Evolutionary conservation across 2,888 invertebrate genomes (phyloP), one percentile per base, ranked within the genome.

Genomic region (Xestobium rufovillosum): DNA sequence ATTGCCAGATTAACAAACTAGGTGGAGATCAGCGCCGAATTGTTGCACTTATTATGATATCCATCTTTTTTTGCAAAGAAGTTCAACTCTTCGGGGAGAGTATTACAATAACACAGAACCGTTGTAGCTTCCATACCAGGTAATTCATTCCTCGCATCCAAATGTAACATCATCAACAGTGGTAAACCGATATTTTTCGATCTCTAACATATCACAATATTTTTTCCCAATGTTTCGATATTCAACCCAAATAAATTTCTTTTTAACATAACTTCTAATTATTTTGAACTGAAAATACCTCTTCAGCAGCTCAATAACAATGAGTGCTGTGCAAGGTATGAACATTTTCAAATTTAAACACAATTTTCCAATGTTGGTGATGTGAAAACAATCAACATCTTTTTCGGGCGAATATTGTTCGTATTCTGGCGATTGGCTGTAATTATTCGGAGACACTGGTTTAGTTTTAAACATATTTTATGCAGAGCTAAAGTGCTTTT

Each of bases 141-240:
- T 1, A 68, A 66, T 28, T 75, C 80, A 57, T 84, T 81, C 56
- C 78, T 76, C 17, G 75, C 75, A 65, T 88, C 87, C 2, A 85
- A 78, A 58, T 86, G 85, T 33, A 94, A 65, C 71, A 92, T 76
- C 1, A 89, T 85, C 39, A 91, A 83, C 0, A 92, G 92, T n/a
- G n/a, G n/a, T 69, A 92, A 74, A 0, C 92, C 89, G 13, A 94
- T 90, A 64, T 92, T 88, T 63, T 92, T 92, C 0, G 92, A 92
- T 35, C 92, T 72, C 1, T 92, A 92, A 46, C 88, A 80, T 1
- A 94, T 81, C 0, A 92, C 89, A 3, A 87, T 86, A 60, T 87
- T 89, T 52, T 85, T 86, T 2, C 91, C 90, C 54, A n/a, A n/a
- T 0, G 89, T 89, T 41, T 84, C 76, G 41, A 91, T 73, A n/a